A percentile compares a stretch with the other conserved stretches of the same genome.
These are phyloP conservation scores for Portunus trituberculatus DNA, from an alignment of 1,140 invertebrate species.

Conservation along the genomic window DNA sequence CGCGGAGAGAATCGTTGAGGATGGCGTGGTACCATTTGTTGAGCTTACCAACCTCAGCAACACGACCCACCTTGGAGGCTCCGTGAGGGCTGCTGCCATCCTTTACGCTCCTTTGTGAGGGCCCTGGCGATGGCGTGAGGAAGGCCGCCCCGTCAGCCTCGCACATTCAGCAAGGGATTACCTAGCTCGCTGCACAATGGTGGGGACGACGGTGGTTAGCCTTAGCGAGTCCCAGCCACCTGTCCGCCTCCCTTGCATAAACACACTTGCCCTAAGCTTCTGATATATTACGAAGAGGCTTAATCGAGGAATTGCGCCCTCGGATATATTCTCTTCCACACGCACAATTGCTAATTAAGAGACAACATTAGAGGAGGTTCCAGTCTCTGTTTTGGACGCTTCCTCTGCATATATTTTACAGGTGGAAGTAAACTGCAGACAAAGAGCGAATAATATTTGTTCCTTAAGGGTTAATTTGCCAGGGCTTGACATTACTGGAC, in stretches of 20 bases:
- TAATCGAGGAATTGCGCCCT: background rate
- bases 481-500: no score
- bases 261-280: background rate
- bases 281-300: background rate
- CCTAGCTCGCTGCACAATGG: background rate
- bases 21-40: background rate
- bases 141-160: background rate
- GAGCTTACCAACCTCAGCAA: background rate
- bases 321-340: background rate
- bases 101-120: background rate
- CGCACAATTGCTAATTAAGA: slow-evolving; percentile 2
- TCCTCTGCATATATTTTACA: no score
- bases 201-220: background rate
- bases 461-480: no score
- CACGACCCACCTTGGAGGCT: background rate
- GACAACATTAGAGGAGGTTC: background rate
- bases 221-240: background rate
- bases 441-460: no score
- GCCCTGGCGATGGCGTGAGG: background rate
- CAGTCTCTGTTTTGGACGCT: no score
- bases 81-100: background rate
- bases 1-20: no score
- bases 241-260: background rate
- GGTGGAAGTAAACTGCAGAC: no score
- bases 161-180: background rate